Base-by-base conservation (phyloP, 2,113 vertebrate genomes). In the Chaenogobius annularis region DNA sequence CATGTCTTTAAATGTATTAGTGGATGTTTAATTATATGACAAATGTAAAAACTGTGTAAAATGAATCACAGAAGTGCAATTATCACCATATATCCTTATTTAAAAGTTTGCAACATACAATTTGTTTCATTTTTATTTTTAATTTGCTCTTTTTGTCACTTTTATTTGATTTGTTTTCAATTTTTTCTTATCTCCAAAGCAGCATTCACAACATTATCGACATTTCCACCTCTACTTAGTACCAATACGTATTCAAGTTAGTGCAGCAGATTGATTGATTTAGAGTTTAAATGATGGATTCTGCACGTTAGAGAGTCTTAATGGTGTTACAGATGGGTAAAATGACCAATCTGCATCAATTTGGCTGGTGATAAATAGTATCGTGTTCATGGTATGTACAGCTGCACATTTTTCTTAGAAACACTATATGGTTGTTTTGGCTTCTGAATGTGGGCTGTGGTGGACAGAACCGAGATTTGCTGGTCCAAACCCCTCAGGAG, bases 401-500 rank as follows among this genome's bases (percentile, higher is more conserved):
- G 12, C 31, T 43, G 15, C 66, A 15, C 59, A 43, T 20, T 47
- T 35, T 59, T 81, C 46, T 73, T 62, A 48, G 73, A 50, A 61
- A 52, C 12, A 40, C 23, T 13, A 14, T 61, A 13, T 48, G 70
- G 63, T 58, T 84, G 78, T 85, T 83, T 72, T 79, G 78, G 81
- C 83, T 15, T 35, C 31, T 37, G 22, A 69, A 14, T 74, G 14
- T 10, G n/a, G 58, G 62, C 65, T 83, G 73, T 86, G 72, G 37
- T 37, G 72, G 70, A 65, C 50, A 73, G 72, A 72, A 71, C 73
- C 68, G 12, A 70, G 44, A 50, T 77, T 71, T 70, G 31, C n/a
- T n/a, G 66, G 54, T 66, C 70, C 71, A 75, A 83, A 75, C 59
- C 77, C 71, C 83, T 40, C 69, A 72, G 68, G 81, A 72, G 61